phyloP scores from a whole-genome alignment of 2,113 vertebrate genomes.

The Pygoscelis antarcticus region DNA sequence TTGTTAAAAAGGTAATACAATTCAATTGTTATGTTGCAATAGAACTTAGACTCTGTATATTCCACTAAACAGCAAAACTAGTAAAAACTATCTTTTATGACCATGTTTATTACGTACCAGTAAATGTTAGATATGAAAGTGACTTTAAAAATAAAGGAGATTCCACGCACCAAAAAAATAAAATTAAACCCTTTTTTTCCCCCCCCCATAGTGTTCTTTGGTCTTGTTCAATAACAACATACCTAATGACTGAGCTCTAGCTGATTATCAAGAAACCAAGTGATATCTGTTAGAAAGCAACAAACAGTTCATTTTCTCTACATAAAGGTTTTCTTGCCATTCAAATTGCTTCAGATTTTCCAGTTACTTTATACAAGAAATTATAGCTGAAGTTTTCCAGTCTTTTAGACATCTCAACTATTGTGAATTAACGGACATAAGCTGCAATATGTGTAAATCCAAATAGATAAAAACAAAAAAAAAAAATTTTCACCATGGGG shows the following conservation, averaged over 20 bases:
- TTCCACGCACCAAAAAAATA: background rate
- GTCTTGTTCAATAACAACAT: background rate
- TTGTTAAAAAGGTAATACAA: background rate
- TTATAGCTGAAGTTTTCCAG: background rate
- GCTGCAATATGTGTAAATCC: background rate
- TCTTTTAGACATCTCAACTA: background rate
- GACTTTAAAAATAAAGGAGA: background rate
- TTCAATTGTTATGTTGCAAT: background rate
- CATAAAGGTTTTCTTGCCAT: background rate
- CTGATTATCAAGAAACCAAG: background rate
- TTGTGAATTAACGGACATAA: background rate
- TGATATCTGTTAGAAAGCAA: background rate
- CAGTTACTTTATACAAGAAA: background rate
- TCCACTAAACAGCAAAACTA: background rate
- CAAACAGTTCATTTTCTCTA: background rate
- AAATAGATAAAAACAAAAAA: background rate
- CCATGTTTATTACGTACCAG: background rate
- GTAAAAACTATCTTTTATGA: background rate
- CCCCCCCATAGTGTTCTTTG: background rate
- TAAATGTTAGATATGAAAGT: background rate
- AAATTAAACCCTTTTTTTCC: fast-evolving
- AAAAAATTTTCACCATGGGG: background rate
- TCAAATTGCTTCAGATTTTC: background rate
- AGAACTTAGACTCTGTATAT: background rate
- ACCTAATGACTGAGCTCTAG: background rate